Conservation (phyloP, 2,797 vertebrate genomes). For the Apogon talboti region DNA sequence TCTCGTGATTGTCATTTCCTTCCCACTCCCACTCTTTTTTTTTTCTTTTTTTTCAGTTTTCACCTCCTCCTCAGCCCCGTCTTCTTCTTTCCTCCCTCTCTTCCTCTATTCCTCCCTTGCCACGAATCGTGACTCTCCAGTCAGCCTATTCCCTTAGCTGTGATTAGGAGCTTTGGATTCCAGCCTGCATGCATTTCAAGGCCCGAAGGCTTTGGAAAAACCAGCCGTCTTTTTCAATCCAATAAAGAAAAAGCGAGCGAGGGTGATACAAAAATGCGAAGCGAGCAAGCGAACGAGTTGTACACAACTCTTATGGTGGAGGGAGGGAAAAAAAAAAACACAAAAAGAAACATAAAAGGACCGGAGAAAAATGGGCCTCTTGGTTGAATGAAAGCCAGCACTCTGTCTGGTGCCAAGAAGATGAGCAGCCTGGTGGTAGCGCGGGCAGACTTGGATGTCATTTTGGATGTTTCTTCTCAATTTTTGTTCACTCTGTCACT, state of each 20-base stretch:
- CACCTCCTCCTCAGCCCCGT: slow-evolving; percentile 18
- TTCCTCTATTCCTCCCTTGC: slow-evolving; percentile 29
- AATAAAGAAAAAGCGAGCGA: slow-evolving; percentile 61
- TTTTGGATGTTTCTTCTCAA: slow-evolving; percentile 42
- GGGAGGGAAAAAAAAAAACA: slow-evolving; percentile 47
- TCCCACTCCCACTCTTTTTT: slow-evolving; percentile 9
- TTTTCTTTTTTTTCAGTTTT: slow-evolving; percentile 24
- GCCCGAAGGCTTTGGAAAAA: slow-evolving; percentile 60
- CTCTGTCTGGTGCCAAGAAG: slow-evolving; percentile 54
- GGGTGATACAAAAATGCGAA: slow-evolving; percentile 64
- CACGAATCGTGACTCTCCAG: slow-evolving; percentile 70
- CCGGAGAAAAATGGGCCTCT: slow-evolving; percentile 30
- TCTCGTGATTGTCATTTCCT: slow-evolving; percentile 28
- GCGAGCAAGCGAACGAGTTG: slow-evolving; percentile 50
- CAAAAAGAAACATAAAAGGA: slow-evolving; percentile 49
- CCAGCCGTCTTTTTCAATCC: slow-evolving; percentile 59
- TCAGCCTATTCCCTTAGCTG: slow-evolving; percentile 69
- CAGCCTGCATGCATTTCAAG: slow-evolving; percentile 75
- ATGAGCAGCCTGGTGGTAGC: slow-evolving; percentile 62
- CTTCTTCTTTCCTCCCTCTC: slow-evolving; percentile 6
- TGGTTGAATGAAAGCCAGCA: slow-evolving; percentile 63
- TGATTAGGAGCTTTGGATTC: slow-evolving; percentile 75
- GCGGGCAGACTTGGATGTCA: slow-evolving; percentile 49
- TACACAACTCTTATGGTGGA: slow-evolving; percentile 61
- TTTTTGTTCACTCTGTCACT: slow-evolving; percentile 42